Conservation (phyloP, 2,113 vertebrate species). For the Callopanchax toddi region DNA sequence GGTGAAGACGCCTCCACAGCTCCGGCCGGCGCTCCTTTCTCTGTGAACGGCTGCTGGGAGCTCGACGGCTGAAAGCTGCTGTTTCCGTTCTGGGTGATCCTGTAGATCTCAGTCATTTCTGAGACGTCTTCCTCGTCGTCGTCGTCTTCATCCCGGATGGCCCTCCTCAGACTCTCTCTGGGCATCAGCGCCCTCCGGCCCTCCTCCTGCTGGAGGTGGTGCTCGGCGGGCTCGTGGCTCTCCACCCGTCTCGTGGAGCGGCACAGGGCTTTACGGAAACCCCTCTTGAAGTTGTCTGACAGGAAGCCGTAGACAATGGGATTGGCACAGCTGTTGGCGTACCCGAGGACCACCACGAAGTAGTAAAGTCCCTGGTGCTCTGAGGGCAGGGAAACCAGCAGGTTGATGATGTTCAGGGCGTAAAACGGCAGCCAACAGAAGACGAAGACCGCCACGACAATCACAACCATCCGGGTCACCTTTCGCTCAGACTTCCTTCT, state of each 20-base stretch:
- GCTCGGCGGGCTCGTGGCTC: constrained; percentile 69
- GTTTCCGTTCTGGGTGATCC: constrained; percentile 84
- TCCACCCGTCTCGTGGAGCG: constrained; percentile 81
- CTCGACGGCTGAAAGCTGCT: constrained; percentile 59
- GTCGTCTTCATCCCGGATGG: constrained; percentile 55
- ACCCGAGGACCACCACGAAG: constrained; percentile 90
- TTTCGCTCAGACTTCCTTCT: constrained; percentile 89
- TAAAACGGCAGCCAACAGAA: constrained; percentile 97
- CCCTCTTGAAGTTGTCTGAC: constrained; percentile 95
- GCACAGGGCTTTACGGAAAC: constrained; percentile 92
- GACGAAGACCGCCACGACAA: constrained; percentile 91
- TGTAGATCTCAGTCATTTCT: constrained; percentile 83
- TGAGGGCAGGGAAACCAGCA: constrained; percentile 84
- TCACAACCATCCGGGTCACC: constrained; percentile 94
- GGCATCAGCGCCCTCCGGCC: constrained; percentile 73
- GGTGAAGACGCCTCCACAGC: constrained; percentile 52
- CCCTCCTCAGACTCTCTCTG: constrained; percentile 76
- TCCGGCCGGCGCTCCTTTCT: constrained; percentile 51
- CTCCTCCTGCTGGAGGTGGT: constrained; percentile 66
- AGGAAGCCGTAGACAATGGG: constrained; percentile 95
- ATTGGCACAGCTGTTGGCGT: constrained; percentile 97
- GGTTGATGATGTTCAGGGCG: constrained; percentile 90
- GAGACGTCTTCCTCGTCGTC: constrained; percentile 75
- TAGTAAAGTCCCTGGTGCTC: constrained; percentile 89
- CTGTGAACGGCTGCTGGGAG: constrained; percentile 51